Conservation (phyloP, 1,140 invertebrate genomes). For the Drosophila tropicalis region DNA sequence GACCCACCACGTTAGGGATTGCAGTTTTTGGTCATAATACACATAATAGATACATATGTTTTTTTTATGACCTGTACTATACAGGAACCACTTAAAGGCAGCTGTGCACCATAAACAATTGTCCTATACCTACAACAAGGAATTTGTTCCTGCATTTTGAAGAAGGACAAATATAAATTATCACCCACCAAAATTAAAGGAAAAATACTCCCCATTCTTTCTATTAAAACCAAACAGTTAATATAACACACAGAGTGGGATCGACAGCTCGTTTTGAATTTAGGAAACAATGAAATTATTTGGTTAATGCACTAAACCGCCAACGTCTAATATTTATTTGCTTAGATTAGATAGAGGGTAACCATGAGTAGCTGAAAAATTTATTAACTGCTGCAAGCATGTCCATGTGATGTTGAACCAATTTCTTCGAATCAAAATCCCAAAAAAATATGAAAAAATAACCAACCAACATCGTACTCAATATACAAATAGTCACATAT, state of each 20-base stretch:
- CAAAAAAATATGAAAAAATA: neutral
- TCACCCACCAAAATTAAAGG: conserved; percentile 29
- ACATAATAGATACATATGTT: too few relatives aligned
- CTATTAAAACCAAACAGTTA: neutral
- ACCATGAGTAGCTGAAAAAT: too few relatives aligned
- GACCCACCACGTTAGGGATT: neutral
- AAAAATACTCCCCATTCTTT: conserved; percentile 12
- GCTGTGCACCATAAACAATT: conserved; percentile 21
- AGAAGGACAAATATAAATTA: conserved; percentile 56
- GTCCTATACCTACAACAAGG: neutral
- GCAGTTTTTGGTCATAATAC: too few relatives aligned
- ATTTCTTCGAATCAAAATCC: conserved; percentile 25
- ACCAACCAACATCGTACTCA: conserved; percentile 26
- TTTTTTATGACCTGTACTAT: conserved; percentile 22
- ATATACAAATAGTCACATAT: conserved; percentile 55
- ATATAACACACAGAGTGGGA: neutral
- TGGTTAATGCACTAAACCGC: too few relatives aligned
- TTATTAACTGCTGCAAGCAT: too few relatives aligned
- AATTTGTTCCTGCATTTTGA: neutral
- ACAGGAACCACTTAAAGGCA: conserved; percentile 43
- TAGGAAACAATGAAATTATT: too few relatives aligned
- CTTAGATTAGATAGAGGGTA: too few relatives aligned
- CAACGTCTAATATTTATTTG: too few relatives aligned
- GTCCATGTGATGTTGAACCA: too few relatives aligned
- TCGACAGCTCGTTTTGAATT: too few relatives aligned